Conservation (phyloP, 2,797 vertebrate species). For the Gambelia wislizenii region DNA sequence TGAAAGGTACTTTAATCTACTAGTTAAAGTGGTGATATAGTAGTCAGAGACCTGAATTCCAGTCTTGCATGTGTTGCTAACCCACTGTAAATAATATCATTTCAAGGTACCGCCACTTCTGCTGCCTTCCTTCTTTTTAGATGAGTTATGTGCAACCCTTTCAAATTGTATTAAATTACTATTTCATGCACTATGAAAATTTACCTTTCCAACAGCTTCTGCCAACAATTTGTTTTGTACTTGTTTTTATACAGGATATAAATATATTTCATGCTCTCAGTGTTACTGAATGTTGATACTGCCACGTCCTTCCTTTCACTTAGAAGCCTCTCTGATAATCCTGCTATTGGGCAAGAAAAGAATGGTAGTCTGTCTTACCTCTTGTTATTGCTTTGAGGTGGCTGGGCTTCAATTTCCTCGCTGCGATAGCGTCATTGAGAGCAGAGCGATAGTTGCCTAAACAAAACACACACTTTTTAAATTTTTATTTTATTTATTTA, state of each 20-base stretch:
- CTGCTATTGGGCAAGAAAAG: neutral
- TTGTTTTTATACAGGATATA: neutral
- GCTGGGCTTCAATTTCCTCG: constrained; percentile 89
- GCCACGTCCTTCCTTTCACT: neutral
- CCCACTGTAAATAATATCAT: neutral
- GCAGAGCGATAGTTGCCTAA: constrained; percentile 95
- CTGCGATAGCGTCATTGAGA: constrained; percentile 86
- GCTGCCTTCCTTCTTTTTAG: neutral
- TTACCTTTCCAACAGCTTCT: neutral
- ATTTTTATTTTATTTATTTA: too few species aligned
- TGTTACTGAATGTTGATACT: neutral
- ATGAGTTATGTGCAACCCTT: neutral
- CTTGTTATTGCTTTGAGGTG: constrained; percentile 93
- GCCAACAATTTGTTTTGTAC: neutral
- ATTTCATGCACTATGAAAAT: neutral
- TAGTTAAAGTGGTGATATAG: neutral
- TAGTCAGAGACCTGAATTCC: neutral
- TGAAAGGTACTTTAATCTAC: neutral
- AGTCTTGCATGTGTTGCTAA: neutral
- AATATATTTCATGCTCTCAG: neutral
- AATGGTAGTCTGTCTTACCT: constrained; percentile 78
- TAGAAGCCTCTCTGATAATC: neutral
- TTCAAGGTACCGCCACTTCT: neutral
- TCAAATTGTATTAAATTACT: constrained; percentile 4
- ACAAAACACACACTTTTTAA: constrained; percentile 35